phyloP scores from a whole-genome alignment of 2,113 vertebrate genomes.

The Apteryx mantelli region DNA sequence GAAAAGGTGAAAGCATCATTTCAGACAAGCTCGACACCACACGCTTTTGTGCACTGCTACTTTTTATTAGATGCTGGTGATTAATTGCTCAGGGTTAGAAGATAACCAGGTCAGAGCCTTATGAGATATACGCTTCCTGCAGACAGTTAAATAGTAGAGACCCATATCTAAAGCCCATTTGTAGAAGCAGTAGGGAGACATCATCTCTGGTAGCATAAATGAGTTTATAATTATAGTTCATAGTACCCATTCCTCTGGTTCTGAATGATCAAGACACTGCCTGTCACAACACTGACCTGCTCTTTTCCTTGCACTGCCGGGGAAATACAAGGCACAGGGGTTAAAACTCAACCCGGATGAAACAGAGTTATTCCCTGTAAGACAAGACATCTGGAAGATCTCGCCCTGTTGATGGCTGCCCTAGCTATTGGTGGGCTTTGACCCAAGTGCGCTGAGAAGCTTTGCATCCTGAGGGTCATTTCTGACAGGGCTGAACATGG shows the following conservation, averaged over 20 bases:
- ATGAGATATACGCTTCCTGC: not conserved
- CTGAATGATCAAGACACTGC: not conserved
- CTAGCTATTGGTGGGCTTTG: not conserved
- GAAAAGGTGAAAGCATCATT: not conserved
- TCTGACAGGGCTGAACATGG: not conserved
- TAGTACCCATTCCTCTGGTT: not conserved
- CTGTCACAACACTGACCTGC: not conserved
- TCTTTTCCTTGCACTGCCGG: not conserved
- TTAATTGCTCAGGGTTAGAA: conserved; percentile 30
- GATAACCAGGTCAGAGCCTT: conserved; percentile 48
- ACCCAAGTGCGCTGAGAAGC: not conserved
- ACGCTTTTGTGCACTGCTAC: not conserved
- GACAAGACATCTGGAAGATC: conserved; percentile 5
- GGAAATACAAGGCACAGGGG: not conserved
- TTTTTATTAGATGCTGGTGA: not conserved
- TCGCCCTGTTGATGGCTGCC: not conserved
- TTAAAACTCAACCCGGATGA: not conserved
- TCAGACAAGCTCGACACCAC: not conserved
- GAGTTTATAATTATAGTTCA: not conserved
- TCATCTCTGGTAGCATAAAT: not conserved
- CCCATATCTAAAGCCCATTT: not conserved
- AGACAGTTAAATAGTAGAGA: not conserved
- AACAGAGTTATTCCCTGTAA: not conserved
- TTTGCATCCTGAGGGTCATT: not conserved
- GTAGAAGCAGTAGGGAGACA: not conserved